Evolutionary conservation across 2,797 vertebrate genomes (phyloP).

Genomic region (Danio aesculapii): DNA sequence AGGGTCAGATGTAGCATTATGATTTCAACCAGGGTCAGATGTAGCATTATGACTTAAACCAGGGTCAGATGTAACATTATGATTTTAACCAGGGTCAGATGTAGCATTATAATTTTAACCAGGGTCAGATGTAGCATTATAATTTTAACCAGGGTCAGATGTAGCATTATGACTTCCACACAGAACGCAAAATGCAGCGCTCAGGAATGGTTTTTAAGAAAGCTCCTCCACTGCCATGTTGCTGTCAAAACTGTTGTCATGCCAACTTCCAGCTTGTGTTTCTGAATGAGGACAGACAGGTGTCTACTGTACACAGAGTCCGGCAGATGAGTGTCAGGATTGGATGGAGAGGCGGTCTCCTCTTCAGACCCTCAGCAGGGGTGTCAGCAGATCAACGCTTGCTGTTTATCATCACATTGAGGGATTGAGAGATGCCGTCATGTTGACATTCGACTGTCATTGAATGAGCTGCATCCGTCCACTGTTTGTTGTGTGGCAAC

Average conservation of each 20-base stretch:
- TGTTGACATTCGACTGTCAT: neutral
- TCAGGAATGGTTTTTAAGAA: neutral
- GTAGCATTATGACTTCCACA: too few species aligned
- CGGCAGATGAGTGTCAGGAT: conserved; percentile 67
- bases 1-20: too few species aligned
- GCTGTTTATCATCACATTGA: neutral
- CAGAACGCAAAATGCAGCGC: neutral
- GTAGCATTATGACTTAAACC: too few species aligned
- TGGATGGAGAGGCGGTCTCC: conserved; percentile 64
- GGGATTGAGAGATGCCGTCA: neutral
- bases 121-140: too few species aligned
- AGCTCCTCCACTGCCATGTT: too few species aligned
- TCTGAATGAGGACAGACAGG: conserved; percentile 69
- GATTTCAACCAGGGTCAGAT: too few species aligned
- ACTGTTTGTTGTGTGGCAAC: neutral
- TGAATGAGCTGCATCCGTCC: neutral
- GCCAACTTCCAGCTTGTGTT: too few species aligned
- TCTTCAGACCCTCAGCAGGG: conserved; percentile 57
- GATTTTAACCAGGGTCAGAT: too few species aligned
- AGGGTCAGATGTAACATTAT: too few species aligned
- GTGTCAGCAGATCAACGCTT: conserved; percentile 38
- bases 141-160: too few species aligned
- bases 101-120: too few species aligned
- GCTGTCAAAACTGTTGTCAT: too few species aligned
- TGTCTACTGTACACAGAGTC: conserved; percentile 57